phyloP scores from a whole-genome alignment of 2,797 vertebrate genomes.

The Sebastes taczanowskii region DNA sequence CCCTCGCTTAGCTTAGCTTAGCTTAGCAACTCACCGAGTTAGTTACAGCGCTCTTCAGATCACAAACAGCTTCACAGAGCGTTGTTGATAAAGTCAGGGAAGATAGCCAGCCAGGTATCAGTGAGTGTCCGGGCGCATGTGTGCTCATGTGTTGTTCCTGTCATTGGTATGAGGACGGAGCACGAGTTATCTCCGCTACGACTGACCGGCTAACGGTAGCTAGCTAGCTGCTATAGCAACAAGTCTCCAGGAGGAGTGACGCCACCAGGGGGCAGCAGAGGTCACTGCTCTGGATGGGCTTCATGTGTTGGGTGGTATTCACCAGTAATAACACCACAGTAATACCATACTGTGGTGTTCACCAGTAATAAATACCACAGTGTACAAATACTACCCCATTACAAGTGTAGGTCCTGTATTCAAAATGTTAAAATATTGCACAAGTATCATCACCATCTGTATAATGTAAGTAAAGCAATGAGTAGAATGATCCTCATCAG shows the following conservation, averaged over 20 bases:
- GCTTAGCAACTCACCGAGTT: constrained; percentile 66
- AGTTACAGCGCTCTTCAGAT: constrained; percentile 42
- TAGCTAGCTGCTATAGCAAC: constrained; percentile 64
- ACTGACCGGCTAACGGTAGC: constrained; percentile 29
- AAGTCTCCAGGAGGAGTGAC: constrained; percentile 46
- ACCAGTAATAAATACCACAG: not conserved
- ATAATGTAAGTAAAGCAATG: too few species aligned
- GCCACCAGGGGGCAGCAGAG: constrained; percentile 52
- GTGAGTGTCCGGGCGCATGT: constrained; percentile 57
- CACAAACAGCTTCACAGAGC: constrained; percentile 26
- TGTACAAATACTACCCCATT: not conserved
- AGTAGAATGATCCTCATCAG: too few species aligned
- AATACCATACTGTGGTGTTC: not conserved
- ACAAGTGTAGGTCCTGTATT: not conserved
- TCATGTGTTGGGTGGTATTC: not conserved
- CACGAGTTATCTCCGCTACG: constrained; percentile 14
- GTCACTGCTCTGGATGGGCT: not conserved
- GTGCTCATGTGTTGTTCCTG: constrained; percentile 33
- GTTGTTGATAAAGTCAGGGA: not conserved
- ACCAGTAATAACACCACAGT: not conserved
- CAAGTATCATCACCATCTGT: too few species aligned
- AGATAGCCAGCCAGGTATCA: constrained; percentile 39
- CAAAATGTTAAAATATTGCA: not conserved
- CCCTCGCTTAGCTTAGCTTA: not conserved
- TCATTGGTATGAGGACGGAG: constrained; percentile 68